A percentile compares a stretch with the other conserved stretches of the same genome.
These are phyloP conservation scores for Agelastica alni DNA, from an alignment of 2,888 invertebrate species.

Conservation along the genomic window DNA sequence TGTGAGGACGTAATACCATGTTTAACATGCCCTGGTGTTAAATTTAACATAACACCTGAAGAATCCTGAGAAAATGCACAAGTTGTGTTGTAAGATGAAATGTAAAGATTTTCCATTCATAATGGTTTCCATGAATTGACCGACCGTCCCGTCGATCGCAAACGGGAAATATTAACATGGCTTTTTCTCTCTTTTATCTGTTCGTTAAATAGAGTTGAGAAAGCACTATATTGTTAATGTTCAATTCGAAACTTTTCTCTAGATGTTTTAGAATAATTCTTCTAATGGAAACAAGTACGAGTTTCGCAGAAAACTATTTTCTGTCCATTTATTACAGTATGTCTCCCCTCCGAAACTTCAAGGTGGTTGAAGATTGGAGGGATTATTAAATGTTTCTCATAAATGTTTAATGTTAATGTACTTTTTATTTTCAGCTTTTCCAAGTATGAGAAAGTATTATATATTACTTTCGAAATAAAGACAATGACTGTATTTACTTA, in stretches of 20 bases:
- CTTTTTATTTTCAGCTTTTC: slow-evolving; percentile 1
- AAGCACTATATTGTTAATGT: slow-evolving; percentile 7
- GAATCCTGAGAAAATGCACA: no score
- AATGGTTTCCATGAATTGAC: no score
- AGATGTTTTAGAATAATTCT: slow-evolving; percentile 13
- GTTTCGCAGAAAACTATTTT: slow-evolving; percentile 4
- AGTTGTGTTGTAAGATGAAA: background rate
- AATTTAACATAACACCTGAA: no score
- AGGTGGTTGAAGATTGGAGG: no score
- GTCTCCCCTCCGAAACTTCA: no score
- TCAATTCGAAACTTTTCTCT: slow-evolving; percentile 1
- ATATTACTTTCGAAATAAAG: background rate
- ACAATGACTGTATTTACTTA: background rate
- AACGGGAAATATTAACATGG: no score
- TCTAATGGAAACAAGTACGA: background rate
- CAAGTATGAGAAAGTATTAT: background rate
- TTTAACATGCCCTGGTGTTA: no score
- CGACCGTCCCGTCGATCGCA: no score
- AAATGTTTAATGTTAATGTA: no score
- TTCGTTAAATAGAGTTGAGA: slow-evolving; percentile 20
- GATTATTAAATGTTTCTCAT: background rate
- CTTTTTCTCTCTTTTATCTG: slow-evolving; percentile 24
- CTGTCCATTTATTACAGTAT: slow-evolving; percentile 12
- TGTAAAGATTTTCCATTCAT: background rate
- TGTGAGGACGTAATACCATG: no score